Evolutionary conservation across 1,140 invertebrate genomes (phyloP), one percentile per base, ranked within the genome.

Genomic region (Tetragnatha versicolor): DNA sequence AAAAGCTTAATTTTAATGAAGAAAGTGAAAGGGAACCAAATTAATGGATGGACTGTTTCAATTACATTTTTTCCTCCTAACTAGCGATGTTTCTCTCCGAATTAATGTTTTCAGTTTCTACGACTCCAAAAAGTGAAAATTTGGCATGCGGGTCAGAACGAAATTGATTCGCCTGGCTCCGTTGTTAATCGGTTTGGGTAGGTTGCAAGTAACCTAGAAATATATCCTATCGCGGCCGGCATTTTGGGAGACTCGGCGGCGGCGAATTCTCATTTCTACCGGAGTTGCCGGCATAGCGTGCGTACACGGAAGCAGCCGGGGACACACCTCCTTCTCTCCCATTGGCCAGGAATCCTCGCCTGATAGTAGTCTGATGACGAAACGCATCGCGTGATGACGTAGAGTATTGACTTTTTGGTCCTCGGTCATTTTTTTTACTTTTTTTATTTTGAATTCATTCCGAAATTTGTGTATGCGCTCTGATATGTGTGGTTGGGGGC

Each of bases 321-420:
- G 69, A 58, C 53, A 53, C 49, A 53, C 49, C 35, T 60, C 37
- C 53, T 9, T 1, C 10, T 29, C 20, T 60, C 53, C 45, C 35
- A 73, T 73, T 73, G 69, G 69, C 37, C 49, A 2, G n/a, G 10
- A 25, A 42, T 60, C 12, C 51, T 73, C 47, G 55, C 51, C 51
- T 45, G 69, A 73, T 70, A 51, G 20, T 65, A 37, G 61, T 35
- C 37, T 47, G 53, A 60, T 73, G 69, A 73, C 69, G 69, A 42
- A 25, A 73, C 49, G 17, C 17, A 60, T 39, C 51, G 53, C 69
- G 69, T 35, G 51, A 60, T 73, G 69, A 73, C 69, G 69, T 73
- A n/a, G 47, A 27, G 12, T 66, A 45, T 66, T 39, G 37, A 42
- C 63, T 42, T 47, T 47, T 47, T 45, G 2, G 29, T 20, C 22